Conservation (phyloP, 2,797 vertebrate genomes). For the Acanthurus leucopareius region DNA sequence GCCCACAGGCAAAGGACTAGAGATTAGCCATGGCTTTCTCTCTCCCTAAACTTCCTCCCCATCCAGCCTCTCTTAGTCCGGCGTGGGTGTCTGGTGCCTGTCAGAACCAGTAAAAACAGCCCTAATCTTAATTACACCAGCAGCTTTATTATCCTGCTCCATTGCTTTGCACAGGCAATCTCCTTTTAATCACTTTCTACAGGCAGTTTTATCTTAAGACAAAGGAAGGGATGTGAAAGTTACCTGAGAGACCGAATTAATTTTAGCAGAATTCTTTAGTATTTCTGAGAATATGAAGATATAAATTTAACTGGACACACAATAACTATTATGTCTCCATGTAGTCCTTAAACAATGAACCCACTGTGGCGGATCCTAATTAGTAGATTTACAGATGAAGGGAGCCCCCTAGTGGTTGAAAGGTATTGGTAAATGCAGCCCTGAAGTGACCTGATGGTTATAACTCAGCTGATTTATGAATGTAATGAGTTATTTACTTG, state of each 20-base stretch:
- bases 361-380: not conserved
- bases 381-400: conserved; percentile 32
- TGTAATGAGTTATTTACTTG: not conserved
- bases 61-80: conserved; percentile 20
- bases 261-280: conserved; percentile 25
- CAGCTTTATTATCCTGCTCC: conserved; percentile 60
- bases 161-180: conserved; percentile 35
- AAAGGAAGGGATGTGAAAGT: conserved; percentile 17
- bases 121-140: conserved; percentile 66
- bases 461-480: conserved; percentile 23
- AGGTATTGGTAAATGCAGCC: conserved; percentile 4
- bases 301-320: conserved; percentile 13
- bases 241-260: conserved; percentile 8
- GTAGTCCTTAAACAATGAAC: not conserved
- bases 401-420: conserved; percentile 63
- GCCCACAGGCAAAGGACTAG: conserved; percentile 31
- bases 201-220: conserved; percentile 28
- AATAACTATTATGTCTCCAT: not conserved
- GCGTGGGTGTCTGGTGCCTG: conserved; percentile 65
- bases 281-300: conserved; percentile 12
- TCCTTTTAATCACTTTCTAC: conserved; percentile 49
- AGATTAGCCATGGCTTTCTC: conserved; percentile 38
- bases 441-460: conserved; percentile 3
- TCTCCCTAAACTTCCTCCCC: conserved; percentile 13
- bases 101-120: conserved; percentile 67